Evolutionary conservation across 2,797 vertebrate genomes (phyloP), one percentile per base, ranked within the genome.

Genomic region (Artibeus jamaicensis): DNA sequence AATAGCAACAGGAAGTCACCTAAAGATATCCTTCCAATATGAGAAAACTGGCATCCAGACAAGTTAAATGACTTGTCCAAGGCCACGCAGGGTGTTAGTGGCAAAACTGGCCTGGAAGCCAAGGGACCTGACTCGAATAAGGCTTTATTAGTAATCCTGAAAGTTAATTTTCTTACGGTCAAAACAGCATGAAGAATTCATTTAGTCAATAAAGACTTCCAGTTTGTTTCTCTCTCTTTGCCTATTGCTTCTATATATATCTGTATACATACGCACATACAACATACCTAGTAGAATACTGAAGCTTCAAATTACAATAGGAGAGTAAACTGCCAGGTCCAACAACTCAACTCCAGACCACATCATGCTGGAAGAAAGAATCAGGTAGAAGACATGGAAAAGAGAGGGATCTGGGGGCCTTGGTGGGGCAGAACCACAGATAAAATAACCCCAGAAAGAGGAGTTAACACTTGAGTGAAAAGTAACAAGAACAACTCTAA

Each of bases 101-200:
- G 53, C 44, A n/a, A 89, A 91, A 89, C 15, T 62, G 37, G 11
- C 34, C 37, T 59, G n/a, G 6, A 90, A 71, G 24, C 12, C 70
- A 79, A 68, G 57, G 24, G 48, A 50, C 15, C 1, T 6, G 18
- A 67, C 15, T 85, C 44, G 42, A 67, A 46, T 78, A 70, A 96
- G 53, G 0, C 3, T 77, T 85, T 73, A 70, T 37, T 85, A 77
- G 11, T 48, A 57, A 88, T 68, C 26, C 19, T 77, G 76, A 83
- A 85, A 81, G 6, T 46, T 48, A 88, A 19, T 73, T 86, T 94
- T 68, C 42, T 93, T 90, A 22, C 37, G 32, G 83, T 74, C 44
- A 92, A 92, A 95, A 67, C 3, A 85, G 19, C 78, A 91, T 93
- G 53, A 83, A 82, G 26, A 93, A 90, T 94, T 71, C 19, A 14